Conservation (phyloP, 1,140 invertebrate species). For the Eumeta japonica region DNA sequence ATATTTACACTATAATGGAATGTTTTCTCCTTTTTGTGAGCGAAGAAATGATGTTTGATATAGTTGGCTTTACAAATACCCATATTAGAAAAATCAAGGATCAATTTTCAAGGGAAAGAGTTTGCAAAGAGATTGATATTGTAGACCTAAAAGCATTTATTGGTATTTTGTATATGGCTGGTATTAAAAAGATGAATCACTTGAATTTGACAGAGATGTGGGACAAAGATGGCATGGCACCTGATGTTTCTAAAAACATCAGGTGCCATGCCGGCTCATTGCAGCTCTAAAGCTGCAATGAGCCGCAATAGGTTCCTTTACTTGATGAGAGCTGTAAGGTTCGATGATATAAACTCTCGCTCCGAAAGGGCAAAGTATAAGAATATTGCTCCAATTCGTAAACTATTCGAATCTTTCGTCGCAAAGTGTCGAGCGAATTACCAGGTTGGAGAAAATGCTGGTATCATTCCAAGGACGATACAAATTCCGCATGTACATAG, state of each 20-base stretch:
- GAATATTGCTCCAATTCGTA: constrained; percentile 28
- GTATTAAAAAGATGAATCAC: constrained; percentile 19
- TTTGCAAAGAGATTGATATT: constrained; percentile 17
- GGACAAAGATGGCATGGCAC: constrained; percentile 21
- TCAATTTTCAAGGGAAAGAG: constrained; percentile 21
- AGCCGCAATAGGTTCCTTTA: constrained; percentile 19
- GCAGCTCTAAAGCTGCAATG: too few species aligned
- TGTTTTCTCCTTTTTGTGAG: constrained; percentile 17
- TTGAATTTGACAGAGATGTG: constrained; percentile 26
- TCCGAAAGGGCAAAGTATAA: constrained; percentile 21
- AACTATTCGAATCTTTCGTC: too few species aligned
- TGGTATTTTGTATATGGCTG: constrained; percentile 22
- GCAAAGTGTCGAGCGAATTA: constrained; percentile 19
- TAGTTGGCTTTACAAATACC: constrained; percentile 22
- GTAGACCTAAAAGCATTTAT: constrained; percentile 27
- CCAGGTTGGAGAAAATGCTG: constrained; percentile 25
- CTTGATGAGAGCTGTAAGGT: constrained; percentile 21
- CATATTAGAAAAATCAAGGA: constrained; percentile 13
- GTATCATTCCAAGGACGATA: constrained; percentile 23
- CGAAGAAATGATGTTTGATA: constrained; percentile 14
- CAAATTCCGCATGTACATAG: too few species aligned
- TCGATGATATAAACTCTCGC: constrained; percentile 22
- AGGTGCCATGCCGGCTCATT: too few species aligned
- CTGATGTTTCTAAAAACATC: too few species aligned
- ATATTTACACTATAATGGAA: constrained; percentile 8